Base-by-base conservation (phyloP, 2,888 invertebrate genomes). In the Mongoloraphidia duomilia region DNA sequence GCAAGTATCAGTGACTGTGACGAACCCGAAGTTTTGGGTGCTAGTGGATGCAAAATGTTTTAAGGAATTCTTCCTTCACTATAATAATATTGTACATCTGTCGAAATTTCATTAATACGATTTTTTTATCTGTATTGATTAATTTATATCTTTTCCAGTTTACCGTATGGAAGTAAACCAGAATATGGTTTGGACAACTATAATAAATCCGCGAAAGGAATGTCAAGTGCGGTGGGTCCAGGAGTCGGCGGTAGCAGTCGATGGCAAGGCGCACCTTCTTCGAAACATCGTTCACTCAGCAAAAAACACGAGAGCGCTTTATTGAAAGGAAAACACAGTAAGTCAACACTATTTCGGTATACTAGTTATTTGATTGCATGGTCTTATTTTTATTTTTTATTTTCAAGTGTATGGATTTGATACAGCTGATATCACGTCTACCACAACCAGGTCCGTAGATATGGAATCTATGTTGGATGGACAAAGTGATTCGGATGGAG, bases 391-490 rank as follows among this genome's bases (percentile, higher is more conserved):
- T 43, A n/a, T 14, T 41, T 50, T 46, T 44, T 5, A 26, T 26
- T 48, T 64, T 69, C 2, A 64, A 81, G 82, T 82, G 53, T 82
- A 83, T 61, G 82, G 82, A 0, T 65, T 82, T 10, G 84, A 84
- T 62, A 80, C 80, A 3, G 80, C 81, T 0, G 85, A 86, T 62
- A 72, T 86, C 64, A 84, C 85, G 0, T 86, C 86, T 0, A 85
- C 84, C 0, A 86, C 86, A 0, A 86, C 86, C 0, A 71, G 82
- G 45, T 82, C 82, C 47, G 70, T 86, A 43, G 84, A 85, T 66
- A 70, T 85, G 52, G 86, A 88, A 47, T 88, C 87, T 0, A 76
- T 88, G 65, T 66, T 88, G 49, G 88, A 88, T 58, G 81, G 77
- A 13, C 74, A 80, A 47, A 68, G 65, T 42, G 70, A 70, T 56